These are phyloP conservation scores for Gastrophysa polygoni DNA, from an alignment of 2,888 invertebrate genomes.

Conservation along the genomic window DNA sequence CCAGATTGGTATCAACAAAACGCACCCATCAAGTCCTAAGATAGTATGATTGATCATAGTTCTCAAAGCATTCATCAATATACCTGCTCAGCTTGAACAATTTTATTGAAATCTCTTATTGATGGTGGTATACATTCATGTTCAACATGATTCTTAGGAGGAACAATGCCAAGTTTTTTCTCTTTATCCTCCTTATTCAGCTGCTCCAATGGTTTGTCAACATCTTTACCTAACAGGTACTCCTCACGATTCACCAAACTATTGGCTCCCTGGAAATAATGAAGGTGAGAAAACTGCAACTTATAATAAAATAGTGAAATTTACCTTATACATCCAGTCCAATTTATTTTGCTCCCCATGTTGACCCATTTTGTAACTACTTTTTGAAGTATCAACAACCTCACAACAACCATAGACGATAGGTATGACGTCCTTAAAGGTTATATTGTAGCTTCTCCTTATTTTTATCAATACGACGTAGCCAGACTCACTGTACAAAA, in stretches of 20 bases:
- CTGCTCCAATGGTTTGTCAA: conserved; percentile 80
- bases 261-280: conserved; percentile 61
- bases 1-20: too few relatives aligned
- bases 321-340: conserved; percentile 89
- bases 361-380: conserved; percentile 24
- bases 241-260: conserved; percentile 80
- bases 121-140: conserved; percentile 81
- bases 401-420: too few relatives aligned
- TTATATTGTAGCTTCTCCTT: too few relatives aligned
- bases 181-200: conserved; percentile 65
- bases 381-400: not conserved
- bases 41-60: too few relatives aligned
- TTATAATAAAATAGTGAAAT: not conserved
- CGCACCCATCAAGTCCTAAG: too few relatives aligned
- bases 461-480: too few relatives aligned
- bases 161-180: conserved; percentile 51
- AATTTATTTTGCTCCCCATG: conserved; percentile 66
- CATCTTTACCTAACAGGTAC: conserved; percentile 81
- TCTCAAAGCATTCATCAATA: not conserved
- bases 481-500: too few relatives aligned
- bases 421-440: too few relatives aligned
- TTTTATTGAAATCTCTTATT: conserved; percentile 61
- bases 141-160: conserved; percentile 70
- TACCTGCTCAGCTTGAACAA: conserved; percentile 51
- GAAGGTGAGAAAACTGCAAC: not conserved